A percentile compares a stretch with the other conserved stretches of the same genome.
These are phyloP conservation scores for Drosophila stalkeri DNA, from an alignment of 2,888 invertebrate species.

Conservation along the genomic window DNA sequence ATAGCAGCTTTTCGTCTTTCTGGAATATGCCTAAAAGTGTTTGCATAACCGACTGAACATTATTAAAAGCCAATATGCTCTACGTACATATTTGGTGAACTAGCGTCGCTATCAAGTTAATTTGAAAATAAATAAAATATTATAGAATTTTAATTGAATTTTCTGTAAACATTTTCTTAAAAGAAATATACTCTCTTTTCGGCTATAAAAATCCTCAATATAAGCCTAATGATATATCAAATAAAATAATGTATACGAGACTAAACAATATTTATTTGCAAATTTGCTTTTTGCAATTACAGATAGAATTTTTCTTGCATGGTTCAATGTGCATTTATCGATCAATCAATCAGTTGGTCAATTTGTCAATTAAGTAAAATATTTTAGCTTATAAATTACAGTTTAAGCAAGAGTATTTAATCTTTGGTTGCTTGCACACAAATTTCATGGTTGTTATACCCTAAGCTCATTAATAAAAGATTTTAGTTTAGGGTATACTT, in stretches of 20 bases:
- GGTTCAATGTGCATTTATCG: neutral
- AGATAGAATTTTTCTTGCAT: neutral
- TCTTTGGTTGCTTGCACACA: conserved; percentile 1
- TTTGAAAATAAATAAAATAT: neutral
- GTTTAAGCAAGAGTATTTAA: neutral
- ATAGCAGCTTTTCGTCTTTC: no score
- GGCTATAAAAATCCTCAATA: neutral
- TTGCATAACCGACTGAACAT: no score
- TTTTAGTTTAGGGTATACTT: neutral
- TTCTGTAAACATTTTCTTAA: neutral
- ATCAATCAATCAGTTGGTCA: neutral
- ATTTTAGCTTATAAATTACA: neutral
- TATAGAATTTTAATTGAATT: neutral
- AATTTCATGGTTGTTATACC: neutral
- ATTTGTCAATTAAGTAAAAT: neutral
- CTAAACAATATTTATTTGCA: neutral
- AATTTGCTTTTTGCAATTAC: neutral
- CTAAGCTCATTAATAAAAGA: neutral
- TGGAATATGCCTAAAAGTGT: no score
- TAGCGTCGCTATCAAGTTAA: neutral
- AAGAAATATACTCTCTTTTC: neutral
- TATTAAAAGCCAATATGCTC: neutral
- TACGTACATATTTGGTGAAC: neutral
- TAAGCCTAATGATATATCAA: no score
- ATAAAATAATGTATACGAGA: no score